phyloP scores from a whole-genome alignment of 2,113 vertebrate genomes.

The human (Homo sapiens) region DNA sequence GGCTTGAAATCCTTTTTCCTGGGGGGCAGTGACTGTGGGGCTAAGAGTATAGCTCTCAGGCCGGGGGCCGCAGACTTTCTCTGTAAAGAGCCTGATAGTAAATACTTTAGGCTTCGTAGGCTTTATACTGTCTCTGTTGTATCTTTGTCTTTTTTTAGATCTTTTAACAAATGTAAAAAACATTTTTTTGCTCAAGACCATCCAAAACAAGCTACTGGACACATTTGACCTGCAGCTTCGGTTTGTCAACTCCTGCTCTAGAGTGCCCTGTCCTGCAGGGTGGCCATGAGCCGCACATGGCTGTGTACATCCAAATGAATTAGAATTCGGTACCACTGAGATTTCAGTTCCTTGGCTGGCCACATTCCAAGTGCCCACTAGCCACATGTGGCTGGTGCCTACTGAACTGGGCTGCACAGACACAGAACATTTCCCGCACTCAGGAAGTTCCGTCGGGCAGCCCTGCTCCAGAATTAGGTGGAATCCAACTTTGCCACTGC shows the following conservation, averaged over 20 bases:
- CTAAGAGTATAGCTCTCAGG: not conserved
- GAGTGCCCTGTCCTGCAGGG: not conserved
- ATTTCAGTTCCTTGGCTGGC: not conserved
- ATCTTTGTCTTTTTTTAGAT: not conserved
- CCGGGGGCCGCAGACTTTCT: not conserved
- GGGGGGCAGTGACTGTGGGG: not conserved
- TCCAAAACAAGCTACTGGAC: not conserved
- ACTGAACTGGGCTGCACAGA: not conserved
- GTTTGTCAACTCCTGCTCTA: too few relatives aligned
- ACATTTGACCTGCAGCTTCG: not conserved
- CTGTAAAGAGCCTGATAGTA: not conserved
- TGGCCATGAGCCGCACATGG: not conserved
- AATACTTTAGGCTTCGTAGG: not conserved
- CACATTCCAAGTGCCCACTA: not conserved
- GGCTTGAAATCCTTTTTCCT: not conserved
- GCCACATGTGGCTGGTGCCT: not conserved
- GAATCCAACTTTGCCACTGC: not conserved
- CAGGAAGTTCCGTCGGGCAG: rapidly evolving
- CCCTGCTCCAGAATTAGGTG: not conserved
- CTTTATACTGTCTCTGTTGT: not conserved
- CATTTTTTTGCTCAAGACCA: not conserved
- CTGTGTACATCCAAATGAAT: not conserved
- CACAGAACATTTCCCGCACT: not conserved
- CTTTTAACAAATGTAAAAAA: not conserved
- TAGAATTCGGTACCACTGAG: not conserved